Conservation (phyloP, 2,888 invertebrate species). For the Meiosimyza platycephala region DNA sequence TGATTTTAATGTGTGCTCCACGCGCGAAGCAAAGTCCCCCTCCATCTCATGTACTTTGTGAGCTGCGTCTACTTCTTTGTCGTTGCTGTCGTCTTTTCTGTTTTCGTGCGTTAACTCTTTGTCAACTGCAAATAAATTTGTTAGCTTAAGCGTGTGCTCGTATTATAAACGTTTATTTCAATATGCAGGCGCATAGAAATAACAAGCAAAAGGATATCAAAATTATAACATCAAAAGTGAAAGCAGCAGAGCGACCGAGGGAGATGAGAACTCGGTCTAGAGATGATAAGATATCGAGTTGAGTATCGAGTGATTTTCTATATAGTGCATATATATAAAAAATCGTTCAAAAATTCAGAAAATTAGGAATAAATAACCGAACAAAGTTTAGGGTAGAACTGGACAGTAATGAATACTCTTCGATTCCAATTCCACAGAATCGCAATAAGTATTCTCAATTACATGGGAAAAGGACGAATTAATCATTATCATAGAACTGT, state of each 20-base stretch:
- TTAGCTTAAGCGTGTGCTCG: constrained; percentile 29
- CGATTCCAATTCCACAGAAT: too few species aligned
- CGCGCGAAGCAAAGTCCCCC: background rate
- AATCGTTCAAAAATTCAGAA: too few species aligned
- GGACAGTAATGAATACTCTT: too few species aligned
- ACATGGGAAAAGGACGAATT: too few species aligned
- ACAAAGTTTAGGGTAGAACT: too few species aligned
- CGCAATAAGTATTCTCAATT: too few species aligned
- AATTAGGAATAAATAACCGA: too few species aligned
- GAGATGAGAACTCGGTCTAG: background rate
- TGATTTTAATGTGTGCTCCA: constrained; percentile 6
- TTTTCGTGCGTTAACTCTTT: constrained; percentile 26
- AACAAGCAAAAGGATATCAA: background rate
- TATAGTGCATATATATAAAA: too few species aligned
- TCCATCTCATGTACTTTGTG: background rate
- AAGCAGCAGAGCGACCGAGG: background rate
- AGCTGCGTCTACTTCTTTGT: background rate
- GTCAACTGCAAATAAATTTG: constrained; percentile 36
- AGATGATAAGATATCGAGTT: too few species aligned
- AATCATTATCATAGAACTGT: too few species aligned
- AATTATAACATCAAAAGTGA: constrained; percentile 2
- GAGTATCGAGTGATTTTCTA: too few species aligned
- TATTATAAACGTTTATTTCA: constrained; percentile 38
- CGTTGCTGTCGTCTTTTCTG: background rate
- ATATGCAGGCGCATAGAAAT: constrained; percentile 19